Conservation (phyloP, 92 coral and sea anemone genomes). For the Diadumene lineata region DNA sequence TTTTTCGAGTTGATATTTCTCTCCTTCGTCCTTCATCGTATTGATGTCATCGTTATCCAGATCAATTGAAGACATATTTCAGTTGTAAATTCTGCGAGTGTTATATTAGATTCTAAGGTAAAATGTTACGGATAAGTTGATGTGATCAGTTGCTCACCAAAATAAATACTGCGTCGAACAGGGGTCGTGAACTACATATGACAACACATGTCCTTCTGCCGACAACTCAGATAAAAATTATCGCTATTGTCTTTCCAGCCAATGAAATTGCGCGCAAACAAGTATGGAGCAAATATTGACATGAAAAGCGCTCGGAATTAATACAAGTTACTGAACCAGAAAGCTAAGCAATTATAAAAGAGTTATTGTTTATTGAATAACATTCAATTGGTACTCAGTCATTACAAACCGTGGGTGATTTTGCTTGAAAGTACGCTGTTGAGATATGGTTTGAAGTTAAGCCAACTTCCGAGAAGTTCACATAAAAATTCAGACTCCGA, state of each 20-base stretch:
- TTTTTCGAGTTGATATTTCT: background rate
- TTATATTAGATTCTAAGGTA: too few species aligned
- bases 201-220: background rate
- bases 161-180: background rate
- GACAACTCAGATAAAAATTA: background rate
- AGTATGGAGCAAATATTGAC: background rate
- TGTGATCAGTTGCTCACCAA: slow-evolving; percentile 3
- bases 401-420: too few species aligned
- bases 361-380: background rate
- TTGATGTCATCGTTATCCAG: background rate
- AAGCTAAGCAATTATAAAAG: background rate
- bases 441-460: too few species aligned
- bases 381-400: background rate
- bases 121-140: too few species aligned
- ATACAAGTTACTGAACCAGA: background rate
- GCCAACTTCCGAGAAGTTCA: too few species aligned
- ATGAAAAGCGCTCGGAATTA: background rate
- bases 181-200: background rate
- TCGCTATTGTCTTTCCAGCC: background rate
- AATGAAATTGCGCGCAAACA: background rate
- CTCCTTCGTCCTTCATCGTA: background rate
- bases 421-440: too few species aligned
- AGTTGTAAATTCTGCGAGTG: too few species aligned
- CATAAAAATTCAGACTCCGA: too few species aligned
- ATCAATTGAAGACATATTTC: background rate